Percentiles rank a stretch among this genome's conserved stretches.
These are phyloP conservation scores for Microcebus ravelobensis DNA, from an alignment of 2,113 vertebrate species.

Conservation along the genomic window DNA sequence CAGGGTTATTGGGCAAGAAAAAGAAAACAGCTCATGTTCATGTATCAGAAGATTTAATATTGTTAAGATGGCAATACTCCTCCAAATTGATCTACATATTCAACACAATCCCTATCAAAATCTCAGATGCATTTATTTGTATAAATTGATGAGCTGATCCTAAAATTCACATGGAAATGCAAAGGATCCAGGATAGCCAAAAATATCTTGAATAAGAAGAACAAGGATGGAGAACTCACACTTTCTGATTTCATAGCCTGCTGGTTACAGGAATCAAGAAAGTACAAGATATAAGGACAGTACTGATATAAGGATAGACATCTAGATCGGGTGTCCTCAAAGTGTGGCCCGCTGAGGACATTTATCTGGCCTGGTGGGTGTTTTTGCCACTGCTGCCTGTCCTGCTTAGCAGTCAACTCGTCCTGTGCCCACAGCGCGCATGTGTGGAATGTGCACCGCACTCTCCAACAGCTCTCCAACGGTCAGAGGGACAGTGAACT, in stretches of 20 bases:
- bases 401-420: no score
- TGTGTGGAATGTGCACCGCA: no score
- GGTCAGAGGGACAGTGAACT: no score
- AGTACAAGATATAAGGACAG: not conserved
- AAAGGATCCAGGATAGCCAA: not conserved
- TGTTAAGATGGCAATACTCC: not conserved
- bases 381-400: no score
- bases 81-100: not conserved
- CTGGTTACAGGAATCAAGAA: not conserved
- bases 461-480: no score
- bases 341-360: no score
- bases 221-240: not conserved
- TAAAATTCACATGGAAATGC: conserved; percentile 34
- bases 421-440: no score
- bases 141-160: not conserved
- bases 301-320: not conserved
- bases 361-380: no score
- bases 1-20: not conserved
- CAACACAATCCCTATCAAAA: not conserved
- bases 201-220: not conserved
- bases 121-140: conserved; percentile 16
- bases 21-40: not conserved
- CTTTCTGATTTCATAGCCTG: conserved; percentile 24
- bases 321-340: not conserved
- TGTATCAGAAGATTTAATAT: not conserved